Evolutionary conservation across 2,113 vertebrate species (phyloP).

Genomic region (Saiga tatarica): DNA sequence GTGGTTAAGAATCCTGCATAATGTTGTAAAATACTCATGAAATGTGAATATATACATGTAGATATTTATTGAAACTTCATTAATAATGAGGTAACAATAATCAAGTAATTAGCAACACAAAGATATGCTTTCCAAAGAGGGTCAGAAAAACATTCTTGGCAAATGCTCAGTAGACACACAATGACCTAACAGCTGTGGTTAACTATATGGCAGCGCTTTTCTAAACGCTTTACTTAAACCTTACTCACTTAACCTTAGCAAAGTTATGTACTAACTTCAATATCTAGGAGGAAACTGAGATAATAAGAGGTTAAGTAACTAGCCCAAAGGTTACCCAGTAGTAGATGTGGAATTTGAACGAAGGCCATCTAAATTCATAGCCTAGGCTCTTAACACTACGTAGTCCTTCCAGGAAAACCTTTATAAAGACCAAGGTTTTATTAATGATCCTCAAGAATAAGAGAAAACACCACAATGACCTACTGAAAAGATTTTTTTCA

Average conservation of each 20-base stretch:
- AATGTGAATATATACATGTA: neutral
- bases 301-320: neutral
- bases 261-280: neutral
- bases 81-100: conserved; percentile 35
- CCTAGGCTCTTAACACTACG: neutral
- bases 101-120: neutral
- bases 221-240: conserved; percentile 29
- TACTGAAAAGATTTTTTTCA: neutral
- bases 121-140: conserved; percentile 20
- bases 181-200: neutral
- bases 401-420: conserved; percentile 3
- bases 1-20: conserved; percentile 4
- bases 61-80: conserved; percentile 21
- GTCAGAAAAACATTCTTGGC: neutral
- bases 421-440: neutral
- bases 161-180: neutral
- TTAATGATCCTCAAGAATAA: conserved; percentile 20
- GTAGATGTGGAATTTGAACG: conserved; percentile 46
- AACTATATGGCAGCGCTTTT: neutral
- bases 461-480: neutral
- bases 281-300: conserved; percentile 25
- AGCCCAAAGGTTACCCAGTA: neutral
- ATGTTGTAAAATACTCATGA: conserved; percentile 34
- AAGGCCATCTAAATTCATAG: conserved; percentile 1
- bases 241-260: neutral